Evolutionary conservation across 1,140 invertebrate genomes (phyloP).

Genomic region (Phymastichus coffea): DNA sequence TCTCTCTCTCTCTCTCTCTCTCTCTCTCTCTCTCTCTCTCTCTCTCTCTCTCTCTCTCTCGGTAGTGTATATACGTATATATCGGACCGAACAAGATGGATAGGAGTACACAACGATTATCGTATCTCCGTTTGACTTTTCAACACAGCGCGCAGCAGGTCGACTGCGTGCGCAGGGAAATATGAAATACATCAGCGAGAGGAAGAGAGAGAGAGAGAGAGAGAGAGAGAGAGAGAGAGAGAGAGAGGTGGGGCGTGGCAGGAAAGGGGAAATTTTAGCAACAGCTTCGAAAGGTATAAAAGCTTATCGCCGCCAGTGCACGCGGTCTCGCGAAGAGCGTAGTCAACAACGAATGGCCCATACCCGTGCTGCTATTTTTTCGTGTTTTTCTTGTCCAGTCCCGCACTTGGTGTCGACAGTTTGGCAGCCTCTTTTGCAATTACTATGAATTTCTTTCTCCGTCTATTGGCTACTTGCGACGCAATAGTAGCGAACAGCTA

Average conservation of each 20-base stretch:
- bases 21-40: conserved; percentile 16
- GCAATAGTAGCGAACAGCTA: too few relatives aligned
- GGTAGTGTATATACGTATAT: too few relatives aligned
- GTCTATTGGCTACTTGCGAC: too few relatives aligned
- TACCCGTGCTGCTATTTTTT: too few relatives aligned
- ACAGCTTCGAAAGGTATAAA: too few relatives aligned
- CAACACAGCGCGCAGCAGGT: not conserved
- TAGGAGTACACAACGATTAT: conserved; percentile 12
- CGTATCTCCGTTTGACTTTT: not conserved
- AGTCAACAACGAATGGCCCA: too few relatives aligned
- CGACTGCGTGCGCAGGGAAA: not conserved
- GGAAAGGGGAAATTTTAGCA: too few relatives aligned
- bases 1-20: not conserved
- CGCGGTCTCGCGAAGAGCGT: conserved; percentile 49
- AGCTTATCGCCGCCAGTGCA: conserved; percentile 50
- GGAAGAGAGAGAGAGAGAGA: not conserved
- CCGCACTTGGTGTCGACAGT: conserved; percentile 10
- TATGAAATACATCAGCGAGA: not conserved
- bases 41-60: too few relatives aligned
- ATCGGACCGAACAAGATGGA: conserved; percentile 2
- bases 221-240: conserved; percentile 5
- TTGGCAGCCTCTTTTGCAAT: conserved; percentile 37
- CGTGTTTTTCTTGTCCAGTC: not conserved
- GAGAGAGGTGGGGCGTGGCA: too few relatives aligned
- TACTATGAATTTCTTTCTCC: conserved; percentile 39